Conservation (phyloP, 1,140 invertebrate species). For the Drosophila repletoides region DNA sequence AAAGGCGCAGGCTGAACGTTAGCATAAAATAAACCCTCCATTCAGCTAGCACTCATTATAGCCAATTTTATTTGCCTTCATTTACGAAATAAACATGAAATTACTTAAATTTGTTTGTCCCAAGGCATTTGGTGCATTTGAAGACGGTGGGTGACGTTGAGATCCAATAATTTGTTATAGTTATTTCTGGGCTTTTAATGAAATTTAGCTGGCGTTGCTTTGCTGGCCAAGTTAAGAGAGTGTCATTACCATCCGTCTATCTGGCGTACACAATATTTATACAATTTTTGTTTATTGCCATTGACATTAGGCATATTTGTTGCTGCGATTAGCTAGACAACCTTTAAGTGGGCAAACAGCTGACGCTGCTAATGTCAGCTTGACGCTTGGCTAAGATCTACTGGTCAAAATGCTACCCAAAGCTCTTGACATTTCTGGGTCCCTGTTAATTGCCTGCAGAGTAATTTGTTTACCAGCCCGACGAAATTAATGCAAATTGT, state of each 20-base stretch:
- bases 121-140: too few relatives aligned
- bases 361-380: slow-evolving; percentile 60
- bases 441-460: slow-evolving; percentile 16
- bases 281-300: slow-evolving; percentile 75
- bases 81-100: neutral
- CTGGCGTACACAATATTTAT: slow-evolving; percentile 50
- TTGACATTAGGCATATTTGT: slow-evolving; percentile 72
- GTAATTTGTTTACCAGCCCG: slow-evolving; percentile 47
- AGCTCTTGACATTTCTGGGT: slow-evolving; percentile 29
- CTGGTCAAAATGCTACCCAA: too few relatives aligned
- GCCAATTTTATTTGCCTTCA: neutral
- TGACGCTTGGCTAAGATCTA: too few relatives aligned
- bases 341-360: slow-evolving; percentile 74
- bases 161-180: neutral
- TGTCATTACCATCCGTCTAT: slow-evolving; percentile 19
- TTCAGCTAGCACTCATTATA: slow-evolving; percentile 7
- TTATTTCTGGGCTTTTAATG: neutral
- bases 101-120: slow-evolving; percentile 9
- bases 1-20: neutral
- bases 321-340: slow-evolving; percentile 70
- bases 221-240: neutral
- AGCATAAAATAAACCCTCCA: neutral
- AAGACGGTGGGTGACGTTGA: too few relatives aligned
- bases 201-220: too few relatives aligned
- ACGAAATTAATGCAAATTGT: slow-evolving; percentile 46